phyloP scores from a whole-genome alignment of 2,113 vertebrate species.

The Pachypanchax playfairii region DNA sequence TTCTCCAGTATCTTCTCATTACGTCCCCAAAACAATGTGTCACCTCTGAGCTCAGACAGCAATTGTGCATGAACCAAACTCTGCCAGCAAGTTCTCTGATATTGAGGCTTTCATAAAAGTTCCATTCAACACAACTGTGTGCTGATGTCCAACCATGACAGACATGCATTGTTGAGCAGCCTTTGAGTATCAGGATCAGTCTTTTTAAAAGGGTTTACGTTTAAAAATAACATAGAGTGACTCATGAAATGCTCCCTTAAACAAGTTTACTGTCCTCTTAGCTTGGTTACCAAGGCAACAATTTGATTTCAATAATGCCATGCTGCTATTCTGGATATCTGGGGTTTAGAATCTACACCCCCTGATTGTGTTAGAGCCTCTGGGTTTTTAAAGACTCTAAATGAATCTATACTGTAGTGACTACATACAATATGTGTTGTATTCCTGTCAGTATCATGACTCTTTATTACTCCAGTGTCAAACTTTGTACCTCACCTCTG shows the following conservation, averaged over 20 bases:
- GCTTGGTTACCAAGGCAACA: conserved; percentile 36
- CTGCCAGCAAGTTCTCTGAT: conserved; percentile 57
- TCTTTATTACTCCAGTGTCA: background rate
- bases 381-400: too few species aligned
- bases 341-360: conserved; percentile 25
- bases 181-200: conserved; percentile 28
- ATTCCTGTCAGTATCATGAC: conserved; percentile 10
- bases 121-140: conserved; percentile 54
- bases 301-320: conserved; percentile 18
- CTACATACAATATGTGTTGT: too few species aligned
- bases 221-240: conserved; percentile 47
- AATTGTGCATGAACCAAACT: conserved; percentile 35
- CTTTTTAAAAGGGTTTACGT: conserved; percentile 32
- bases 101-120: conserved; percentile 42
- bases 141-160: conserved; percentile 30
- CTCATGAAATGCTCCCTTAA: conserved; percentile 4
- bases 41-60: conserved; percentile 21
- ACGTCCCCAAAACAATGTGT: background rate
- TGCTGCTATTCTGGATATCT: conserved; percentile 22
- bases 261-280: conserved; percentile 9
- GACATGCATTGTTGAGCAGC: conserved; percentile 9
- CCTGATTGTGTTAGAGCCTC: background rate
- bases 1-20: conserved; percentile 15
- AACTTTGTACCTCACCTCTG: conserved; percentile 8
- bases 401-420: too few species aligned